Base-by-base conservation (phyloP, 92 coral and sea anemone genomes). In the Epizoanthus rinbou region DNA sequence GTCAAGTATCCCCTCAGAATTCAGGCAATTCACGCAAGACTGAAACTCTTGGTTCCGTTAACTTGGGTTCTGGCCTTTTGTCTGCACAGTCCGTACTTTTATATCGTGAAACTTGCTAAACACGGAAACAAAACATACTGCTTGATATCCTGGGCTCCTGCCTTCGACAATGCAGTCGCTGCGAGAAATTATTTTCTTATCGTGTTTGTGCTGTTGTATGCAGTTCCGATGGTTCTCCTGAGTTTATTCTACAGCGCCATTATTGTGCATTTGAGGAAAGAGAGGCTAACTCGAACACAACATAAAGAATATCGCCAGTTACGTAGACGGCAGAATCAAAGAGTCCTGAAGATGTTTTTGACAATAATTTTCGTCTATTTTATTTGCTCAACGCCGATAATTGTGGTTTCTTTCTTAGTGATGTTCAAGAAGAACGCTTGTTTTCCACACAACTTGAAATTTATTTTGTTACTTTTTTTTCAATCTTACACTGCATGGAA, bases 401-500 rank as follows among this genome's bases (percentile, higher is more conserved):
- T 71, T 21, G 57, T 45, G 1, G 37, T n/a, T 3, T 15, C 57
- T 71, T 71, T 71, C 57, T 6, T 71, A 24, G 45, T 71, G 17
- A 19, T 71, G 28, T 71, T 71, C 23, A 19, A 56, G 16, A 19
- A 71, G 28, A 11, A 10, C 19, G 50, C 25, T 0, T 71, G 76
- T 47, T n/a, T 71, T 17, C 76, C 76, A 45, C 23, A 41, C 8
- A 18, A 71, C 76, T 47, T 71, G 35, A 33, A 56, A 71, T 71
- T 19, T 47, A 17, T 22, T 11, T 71, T 45, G 19, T 9, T 41
- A 56, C 76, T 45, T 0, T 14, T 71, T 2, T 25, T 56, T 45
- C 76, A 47, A 56, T 71, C 76, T n/a, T 28, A 71, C 16, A 53
- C 76, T 5, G 58, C 76, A 33, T 71, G 76, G 76, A 71, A 71